Base-by-base conservation (phyloP, 37 sponge, comb jelly and placozoan genomes). In the Ianthella basta region DNA sequence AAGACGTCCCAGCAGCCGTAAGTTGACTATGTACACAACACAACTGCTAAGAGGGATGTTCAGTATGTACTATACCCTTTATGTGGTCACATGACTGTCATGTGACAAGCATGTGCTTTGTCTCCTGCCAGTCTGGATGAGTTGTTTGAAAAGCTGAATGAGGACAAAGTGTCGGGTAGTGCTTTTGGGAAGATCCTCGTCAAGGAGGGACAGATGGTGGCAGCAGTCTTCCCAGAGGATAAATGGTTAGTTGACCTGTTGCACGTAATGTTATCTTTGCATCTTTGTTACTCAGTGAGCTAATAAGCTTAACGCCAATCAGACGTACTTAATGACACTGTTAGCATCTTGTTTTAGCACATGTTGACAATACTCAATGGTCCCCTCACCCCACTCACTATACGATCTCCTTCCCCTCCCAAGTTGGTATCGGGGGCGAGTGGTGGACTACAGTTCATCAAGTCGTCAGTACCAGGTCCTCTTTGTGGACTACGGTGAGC, bases 401-500 rank as follows among this genome's bases (percentile, higher is more conserved):
- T n/a, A n/a, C n/a, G n/a, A n/a, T n/a, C 80, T 79, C 55, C 54
- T 55, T 55, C 50, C 30, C n/a, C 24, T 53, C 38, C 24, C 54
- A 33, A 84, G 59, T 12, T 88, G 88, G 86, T 94, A 94, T 56
- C 79, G 94, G 23, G 94, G 89, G 15, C 60, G 53, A 57, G 86
- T 93, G 13, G n/a, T 88, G 50, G 82, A 70, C 0, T 24, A 80
- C 39, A 35, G 4, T 56, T 44, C 88, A 50, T 34, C 74, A 4
- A 30, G 29, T 41, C 64, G 56, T 14, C 15, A 84, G 84, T 87
- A 82, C 55, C 32, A 54, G 77, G 53, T 82, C 34, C 85, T 83
- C 64, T 94, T 94, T 83, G 60, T 90, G 56, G 94, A 94, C 64
- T 88, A 88, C 64, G 94, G 94, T 35, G 86, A 94, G 68, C 59